Conservation (phyloP, 2,113 vertebrate species). For the Mus musculus region DNA sequence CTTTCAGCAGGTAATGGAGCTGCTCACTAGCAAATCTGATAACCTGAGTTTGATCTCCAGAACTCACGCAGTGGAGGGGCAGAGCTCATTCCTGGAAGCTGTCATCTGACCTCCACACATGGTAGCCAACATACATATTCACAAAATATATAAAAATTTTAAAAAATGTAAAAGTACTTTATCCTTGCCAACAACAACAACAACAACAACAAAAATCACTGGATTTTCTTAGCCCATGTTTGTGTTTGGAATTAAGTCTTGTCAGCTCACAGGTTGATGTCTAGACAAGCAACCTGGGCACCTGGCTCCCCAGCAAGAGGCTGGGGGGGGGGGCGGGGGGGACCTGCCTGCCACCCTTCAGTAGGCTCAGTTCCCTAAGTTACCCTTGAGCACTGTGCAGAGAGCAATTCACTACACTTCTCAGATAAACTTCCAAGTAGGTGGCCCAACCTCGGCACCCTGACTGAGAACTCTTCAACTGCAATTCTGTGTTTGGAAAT, state of each 20-base stretch:
- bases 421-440: neutral
- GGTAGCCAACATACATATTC: neutral
- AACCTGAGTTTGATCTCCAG: neutral
- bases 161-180: neutral
- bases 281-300: neutral
- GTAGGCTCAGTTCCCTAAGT: neutral
- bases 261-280: rapidly evolving
- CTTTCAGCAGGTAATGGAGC: neutral
- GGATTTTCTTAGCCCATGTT: neutral
- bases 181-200: neutral
- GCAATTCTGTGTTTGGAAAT: neutral
- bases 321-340: neutral
- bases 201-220: no score
- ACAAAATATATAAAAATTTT: neutral
- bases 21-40: neutral
- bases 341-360: neutral
- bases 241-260: slow-evolving; percentile 17
- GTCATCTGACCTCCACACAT: neutral
- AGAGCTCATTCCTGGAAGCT: neutral
- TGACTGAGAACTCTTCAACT: neutral
- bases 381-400: rapidly evolving
- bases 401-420: rapidly evolving
- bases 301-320: neutral
- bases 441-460: neutral
- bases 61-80: neutral